Conservation (phyloP, 1,140 invertebrate genomes). For the Acromyrmex echinatior region DNA sequence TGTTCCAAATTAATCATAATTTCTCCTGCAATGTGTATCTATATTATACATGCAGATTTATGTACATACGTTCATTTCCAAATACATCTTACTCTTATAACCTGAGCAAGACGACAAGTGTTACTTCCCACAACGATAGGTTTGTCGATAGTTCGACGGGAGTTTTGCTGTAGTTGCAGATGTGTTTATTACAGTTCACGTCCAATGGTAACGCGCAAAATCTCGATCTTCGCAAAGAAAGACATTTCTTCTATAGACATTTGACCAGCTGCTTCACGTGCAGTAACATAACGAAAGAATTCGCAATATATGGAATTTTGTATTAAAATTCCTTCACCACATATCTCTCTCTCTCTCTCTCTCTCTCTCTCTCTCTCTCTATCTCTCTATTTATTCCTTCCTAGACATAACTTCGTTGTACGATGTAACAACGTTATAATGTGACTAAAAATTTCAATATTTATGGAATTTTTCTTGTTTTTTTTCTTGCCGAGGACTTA, state of each 20-base stretch:
- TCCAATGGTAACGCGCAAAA: slow-evolving; percentile 31
- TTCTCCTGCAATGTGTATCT: not conserved
- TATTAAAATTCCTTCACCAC: slow-evolving; percentile 53
- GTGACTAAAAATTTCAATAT: not conserved
- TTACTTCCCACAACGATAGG: slow-evolving; percentile 40
- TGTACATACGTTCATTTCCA: not conserved
- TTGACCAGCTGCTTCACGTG: slow-evolving; percentile 1
- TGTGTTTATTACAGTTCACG: slow-evolving; percentile 59
- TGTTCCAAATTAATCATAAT: not conserved
- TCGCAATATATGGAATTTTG: slow-evolving; percentile 43
- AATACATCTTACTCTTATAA: slow-evolving; percentile 14
- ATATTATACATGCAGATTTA: not conserved
- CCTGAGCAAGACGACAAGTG: slow-evolving; percentile 28
- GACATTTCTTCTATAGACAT: not conserved
- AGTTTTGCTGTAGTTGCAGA: slow-evolving; percentile 50
- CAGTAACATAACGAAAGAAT: slow-evolving; percentile 38
- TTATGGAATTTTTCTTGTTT: not conserved
- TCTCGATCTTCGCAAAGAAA: slow-evolving; percentile 22
- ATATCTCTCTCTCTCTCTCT: slow-evolving; percentile 1
- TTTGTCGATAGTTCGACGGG: slow-evolving; percentile 55
- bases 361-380: too few species aligned
- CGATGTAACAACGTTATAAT: not conserved
- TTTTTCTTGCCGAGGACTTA: not conserved
- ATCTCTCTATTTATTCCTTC: slow-evolving; percentile 2
- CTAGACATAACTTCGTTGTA: slow-evolving; percentile 11